phyloP scores from a whole-genome alignment of 1,140 invertebrate genomes.

The Drosophila tristis region DNA sequence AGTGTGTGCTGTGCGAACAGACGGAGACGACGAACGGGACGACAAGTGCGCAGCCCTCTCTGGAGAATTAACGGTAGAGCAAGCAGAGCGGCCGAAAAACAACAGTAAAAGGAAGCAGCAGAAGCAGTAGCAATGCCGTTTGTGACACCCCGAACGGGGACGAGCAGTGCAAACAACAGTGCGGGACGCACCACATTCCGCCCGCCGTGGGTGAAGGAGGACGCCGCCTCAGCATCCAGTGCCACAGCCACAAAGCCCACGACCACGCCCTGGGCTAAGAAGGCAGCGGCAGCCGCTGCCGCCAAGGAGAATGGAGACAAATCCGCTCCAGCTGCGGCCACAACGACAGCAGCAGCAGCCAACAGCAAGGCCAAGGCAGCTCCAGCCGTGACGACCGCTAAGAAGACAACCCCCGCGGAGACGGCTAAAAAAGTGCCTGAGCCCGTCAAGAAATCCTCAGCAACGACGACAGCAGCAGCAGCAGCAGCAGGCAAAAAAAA shows the following conservation, averaged over 20 bases:
- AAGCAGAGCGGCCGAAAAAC: constrained; percentile 19
- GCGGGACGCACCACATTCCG: constrained; percentile 88
- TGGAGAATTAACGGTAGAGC: constrained; percentile 26
- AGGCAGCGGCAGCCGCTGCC: constrained; percentile 36
- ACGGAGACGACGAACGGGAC: constrained; percentile 46
- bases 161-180: constrained; percentile 67
- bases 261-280: constrained; percentile 87
- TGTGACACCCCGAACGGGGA: constrained; percentile 70
- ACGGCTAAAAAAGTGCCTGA: constrained; percentile 44
- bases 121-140: constrained; percentile 69
- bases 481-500: constrained; percentile 53
- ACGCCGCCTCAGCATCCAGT: constrained; percentile 83
- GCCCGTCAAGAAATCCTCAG: constrained; percentile 21
- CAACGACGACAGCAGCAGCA: constrained; percentile 30
- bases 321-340: constrained; percentile 20
- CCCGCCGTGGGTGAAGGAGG: constrained; percentile 93
- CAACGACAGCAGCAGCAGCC: neutral
- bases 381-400: constrained; percentile 36
- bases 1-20: constrained; percentile 77
- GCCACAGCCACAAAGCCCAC: constrained; percentile 84
- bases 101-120: constrained; percentile 28
- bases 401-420: constrained; percentile 33
- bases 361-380: constrained; percentile 31
- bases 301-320: constrained; percentile 81
- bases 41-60: constrained; percentile 39